Conservation (phyloP, 2,113 vertebrate genomes). For the Salvelinus namaycush region DNA sequence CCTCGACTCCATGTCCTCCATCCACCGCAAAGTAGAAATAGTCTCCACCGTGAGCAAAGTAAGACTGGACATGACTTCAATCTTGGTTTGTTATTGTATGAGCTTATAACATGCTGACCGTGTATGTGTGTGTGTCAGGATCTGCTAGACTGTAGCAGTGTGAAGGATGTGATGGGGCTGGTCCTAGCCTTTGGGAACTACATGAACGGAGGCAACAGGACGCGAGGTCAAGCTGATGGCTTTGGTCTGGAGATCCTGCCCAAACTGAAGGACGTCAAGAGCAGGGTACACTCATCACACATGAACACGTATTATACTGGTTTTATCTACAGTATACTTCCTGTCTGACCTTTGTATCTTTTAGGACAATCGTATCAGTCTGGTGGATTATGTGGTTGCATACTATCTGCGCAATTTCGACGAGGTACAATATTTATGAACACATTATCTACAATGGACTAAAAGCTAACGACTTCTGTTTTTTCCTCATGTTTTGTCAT, state of each 20-base stretch:
- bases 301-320: neutral
- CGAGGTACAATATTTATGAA: constrained; percentile 73
- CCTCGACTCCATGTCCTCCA: constrained; percentile 83
- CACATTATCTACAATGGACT: neutral
- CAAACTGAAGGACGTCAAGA: constrained; percentile 97
- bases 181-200: constrained; percentile 98
- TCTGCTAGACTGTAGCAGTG: constrained; percentile 76
- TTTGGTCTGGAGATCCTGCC: constrained; percentile 97
- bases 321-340: neutral
- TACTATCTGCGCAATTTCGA: constrained; percentile 93
- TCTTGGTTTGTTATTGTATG: neutral
- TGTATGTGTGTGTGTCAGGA: constrained; percentile 67
- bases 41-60: constrained; percentile 84
- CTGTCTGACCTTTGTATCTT: constrained; percentile 11
- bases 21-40: constrained; percentile 85
- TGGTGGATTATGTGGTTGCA: constrained; percentile 94
- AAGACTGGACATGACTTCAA: constrained; percentile 26
- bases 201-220: constrained; percentile 97
- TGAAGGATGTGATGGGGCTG: constrained; percentile 88
- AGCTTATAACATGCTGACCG: constrained; percentile 5
- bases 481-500: neutral
- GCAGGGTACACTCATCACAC: constrained; percentile 79
- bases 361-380: constrained; percentile 87
- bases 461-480: neutral
- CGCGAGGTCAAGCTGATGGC: constrained; percentile 95